Base-by-base conservation (phyloP, 2,888 invertebrate genomes). In the Muschampia plurimacula region DNA sequence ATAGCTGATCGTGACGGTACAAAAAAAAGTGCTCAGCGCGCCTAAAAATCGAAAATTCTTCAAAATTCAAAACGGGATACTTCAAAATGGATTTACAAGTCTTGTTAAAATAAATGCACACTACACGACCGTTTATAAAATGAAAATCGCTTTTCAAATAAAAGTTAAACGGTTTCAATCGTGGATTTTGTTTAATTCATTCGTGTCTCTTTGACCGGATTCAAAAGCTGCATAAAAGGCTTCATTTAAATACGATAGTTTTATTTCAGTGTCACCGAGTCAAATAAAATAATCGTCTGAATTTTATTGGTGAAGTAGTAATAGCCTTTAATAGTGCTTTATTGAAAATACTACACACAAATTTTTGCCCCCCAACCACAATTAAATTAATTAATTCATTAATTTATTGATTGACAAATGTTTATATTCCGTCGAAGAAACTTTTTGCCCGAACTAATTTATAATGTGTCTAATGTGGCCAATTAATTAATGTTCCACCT, bases 121-220 rank as follows among this genome's bases (percentile, higher is more conserved):
- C 3, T 32, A 55, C 55, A 44, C 41, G 39, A 57, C 28, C 64
- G 41, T 69, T 64, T 64, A 70, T 44, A 65, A 59, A 71, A 60
- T 46, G 41, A 62, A 60, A 60, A 62, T 62, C 15, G 60, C 52
- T 72, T 52, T 62, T 44, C 49, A 59, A 41, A 69, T 69, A 62
- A 52, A 72, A 59, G 13, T 62, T 67, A 49, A 67, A 60, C 41
- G 36, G 44, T 72, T 68, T 72, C 52, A 62, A 72, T 52, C 52
- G 62, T 52, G 60, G 60, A 62, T 67, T 71, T 72, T 72, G 67
- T 72, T 72, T 62, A 72, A 72, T 67, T 67, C 67, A 41, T 28
- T 41, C 72, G 52, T 32, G 52, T 72, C 60, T 62, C 60, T 67
- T 71, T 72, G 49, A 67, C 52, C 60, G 60, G 59, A 62, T 72